Percentiles rank a stretch among this genome's conserved stretches.
Evolutionary conservation across 2,113 vertebrate species (phyloP).

Genomic region (Brachyhypopomus gauderio): DNA sequence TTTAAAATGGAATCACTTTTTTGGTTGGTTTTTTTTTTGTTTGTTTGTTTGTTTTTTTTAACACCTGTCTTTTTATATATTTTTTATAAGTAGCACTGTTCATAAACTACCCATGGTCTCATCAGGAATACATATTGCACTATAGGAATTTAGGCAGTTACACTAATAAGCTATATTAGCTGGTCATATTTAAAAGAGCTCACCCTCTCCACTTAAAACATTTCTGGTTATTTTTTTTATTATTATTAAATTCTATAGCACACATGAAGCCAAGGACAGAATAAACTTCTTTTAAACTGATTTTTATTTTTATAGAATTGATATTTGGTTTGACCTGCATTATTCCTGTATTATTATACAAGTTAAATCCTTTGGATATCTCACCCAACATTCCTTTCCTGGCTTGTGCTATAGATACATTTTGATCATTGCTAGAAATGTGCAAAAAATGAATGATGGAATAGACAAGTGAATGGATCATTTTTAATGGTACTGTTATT

Average conservation of each 20-base stretch:
- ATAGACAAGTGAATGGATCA: slow-evolving; percentile 30
- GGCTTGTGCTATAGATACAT: slow-evolving; percentile 11
- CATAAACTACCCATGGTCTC: neutral
- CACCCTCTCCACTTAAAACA: neutral
- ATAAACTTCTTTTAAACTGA: neutral
- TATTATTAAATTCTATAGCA: slow-evolving; percentile 24
- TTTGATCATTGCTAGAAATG: slow-evolving; percentile 3
- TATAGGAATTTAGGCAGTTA: slow-evolving; percentile 29
- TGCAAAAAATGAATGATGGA: slow-evolving; percentile 3
- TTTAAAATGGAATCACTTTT: neutral
- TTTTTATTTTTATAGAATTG: neutral
- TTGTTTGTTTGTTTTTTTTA: neutral
- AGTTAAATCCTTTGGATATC: neutral
- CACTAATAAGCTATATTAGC: slow-evolving; percentile 53
- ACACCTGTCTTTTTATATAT: neutral
- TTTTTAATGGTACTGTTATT: too few species aligned
- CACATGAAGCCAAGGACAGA: slow-evolving; percentile 29
- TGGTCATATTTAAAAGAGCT: slow-evolving; percentile 30
- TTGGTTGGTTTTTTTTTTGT: neutral
- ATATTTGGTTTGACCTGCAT: neutral
- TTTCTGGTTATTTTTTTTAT: slow-evolving; percentile 1
- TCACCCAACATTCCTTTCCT: neutral
- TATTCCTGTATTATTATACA: too few species aligned
- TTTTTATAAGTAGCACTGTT: neutral
- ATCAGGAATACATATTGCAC: slow-evolving; percentile 4